Evolutionary conservation across 2,888 invertebrate genomes (phyloP).

Genomic region (Cotesia congregata): DNA sequence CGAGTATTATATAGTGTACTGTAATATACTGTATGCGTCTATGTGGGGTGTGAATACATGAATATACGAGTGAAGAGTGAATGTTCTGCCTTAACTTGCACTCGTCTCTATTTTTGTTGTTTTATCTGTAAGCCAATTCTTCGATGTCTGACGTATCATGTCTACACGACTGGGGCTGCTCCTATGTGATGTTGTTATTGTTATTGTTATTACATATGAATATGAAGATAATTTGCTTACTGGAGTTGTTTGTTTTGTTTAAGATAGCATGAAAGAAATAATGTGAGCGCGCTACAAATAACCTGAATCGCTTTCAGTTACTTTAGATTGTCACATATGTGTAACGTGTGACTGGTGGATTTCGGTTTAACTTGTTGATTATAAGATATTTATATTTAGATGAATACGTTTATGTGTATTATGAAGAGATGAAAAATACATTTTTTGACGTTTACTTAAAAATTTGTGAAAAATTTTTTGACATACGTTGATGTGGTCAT

Average conservation of each 20-base stretch:
- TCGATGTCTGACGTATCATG: constrained; percentile 21
- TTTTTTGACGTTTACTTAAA: no score
- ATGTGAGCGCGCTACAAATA: background rate
- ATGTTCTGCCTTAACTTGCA: background rate
- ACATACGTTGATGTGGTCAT: no score
- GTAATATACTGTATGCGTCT: background rate
- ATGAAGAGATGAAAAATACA: background rate
- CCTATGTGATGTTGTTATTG: background rate
- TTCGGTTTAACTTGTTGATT: background rate
- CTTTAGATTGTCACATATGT: background rate
- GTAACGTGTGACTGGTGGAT: background rate
- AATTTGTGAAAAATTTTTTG: no score
- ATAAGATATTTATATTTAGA: background rate
- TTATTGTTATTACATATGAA: no score
- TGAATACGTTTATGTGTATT: background rate
- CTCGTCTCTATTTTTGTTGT: background rate
- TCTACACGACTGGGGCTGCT: constrained; percentile 16
- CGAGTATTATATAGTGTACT: constrained; percentile 18
- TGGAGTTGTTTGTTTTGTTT: background rate
- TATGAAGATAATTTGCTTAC: no score
- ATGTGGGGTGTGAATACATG: background rate
- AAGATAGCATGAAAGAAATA: background rate
- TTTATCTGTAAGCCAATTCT: background rate
- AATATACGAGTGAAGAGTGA: background rate
- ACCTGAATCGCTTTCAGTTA: background rate